Base-by-base conservation (phyloP, 2,888 invertebrate genomes). In the Ophion obscuratus region DNA sequence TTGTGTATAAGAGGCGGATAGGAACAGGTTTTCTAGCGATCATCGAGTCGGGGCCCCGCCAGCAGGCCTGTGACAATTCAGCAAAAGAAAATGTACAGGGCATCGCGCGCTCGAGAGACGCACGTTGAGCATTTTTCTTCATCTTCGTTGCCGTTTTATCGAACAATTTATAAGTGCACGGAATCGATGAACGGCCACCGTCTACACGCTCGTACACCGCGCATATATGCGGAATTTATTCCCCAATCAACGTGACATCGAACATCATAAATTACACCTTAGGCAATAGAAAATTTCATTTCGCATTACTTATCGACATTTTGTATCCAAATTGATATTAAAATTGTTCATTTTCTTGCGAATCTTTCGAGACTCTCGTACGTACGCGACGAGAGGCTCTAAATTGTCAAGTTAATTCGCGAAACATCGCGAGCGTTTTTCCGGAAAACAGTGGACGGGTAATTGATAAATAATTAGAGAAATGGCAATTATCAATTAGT, bases 21-120 rank as follows among this genome's bases (percentile, higher is more conserved):
- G 59, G 70, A 85, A 85, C 85, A 59, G 78, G 85, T 85, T 85
- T 57, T 84, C 66, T 7, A 81, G 53, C 77, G 44, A 31, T 62
- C 64, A 70, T 75, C 85, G 24, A 81, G 71, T 20, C 31, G 44
- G 20, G 57, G 44, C 68, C 10, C 40, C 27, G 24, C 75, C 66
- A 81, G 17, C 66, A 67, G 71, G n/a, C 40, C 73, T 66, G 53
- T 27, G 80, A 73, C 73, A 62, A 78, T 81, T 76, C 74, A 68
- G 64, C 66, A 44, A 81, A 75, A 77, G 73, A 85, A 81, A 81
- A 81, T 59, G 44, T 68, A 47, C 68, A 20, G 36, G 74, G 0
- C 67, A 53, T 40, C 66, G 70, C 44, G 44, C 47, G 17, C 59
- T 66, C 44, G 44, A 24, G 27, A 10, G 36, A n/a, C 62, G 75